phyloP scores from a whole-genome alignment of 2,113 vertebrate species.

The Istiophorus platypterus region DNA sequence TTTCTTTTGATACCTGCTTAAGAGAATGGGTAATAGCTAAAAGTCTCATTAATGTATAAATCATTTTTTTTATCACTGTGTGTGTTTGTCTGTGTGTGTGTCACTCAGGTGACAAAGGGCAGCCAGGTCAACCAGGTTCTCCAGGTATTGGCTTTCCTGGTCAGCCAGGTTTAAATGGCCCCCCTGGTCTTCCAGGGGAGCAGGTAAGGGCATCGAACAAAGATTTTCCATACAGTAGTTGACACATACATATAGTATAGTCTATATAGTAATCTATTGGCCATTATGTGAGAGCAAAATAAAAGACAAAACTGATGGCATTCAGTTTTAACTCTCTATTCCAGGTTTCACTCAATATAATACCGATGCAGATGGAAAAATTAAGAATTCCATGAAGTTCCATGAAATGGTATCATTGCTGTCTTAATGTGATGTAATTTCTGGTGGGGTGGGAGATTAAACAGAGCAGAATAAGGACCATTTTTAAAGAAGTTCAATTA shows the following conservation, averaged over 20 bases:
- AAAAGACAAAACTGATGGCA: neutral
- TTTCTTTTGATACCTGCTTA: neutral
- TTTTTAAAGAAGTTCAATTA: too few species aligned
- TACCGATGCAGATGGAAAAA: too few species aligned
- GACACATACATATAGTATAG: neutral
- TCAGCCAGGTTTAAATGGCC: conserved; percentile 63
- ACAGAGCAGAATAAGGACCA: too few species aligned
- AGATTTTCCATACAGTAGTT: neutral
- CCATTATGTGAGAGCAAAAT: neutral
- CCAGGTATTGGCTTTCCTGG: conserved; percentile 58
- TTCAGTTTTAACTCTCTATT: neutral
- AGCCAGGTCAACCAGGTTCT: conserved; percentile 54
- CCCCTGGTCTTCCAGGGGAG: conserved; percentile 65
- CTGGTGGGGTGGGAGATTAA: too few species aligned
- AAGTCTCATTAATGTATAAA: too few species aligned
- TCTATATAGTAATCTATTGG: neutral
- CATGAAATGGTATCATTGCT: too few species aligned
- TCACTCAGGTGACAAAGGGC: conserved; percentile 74
- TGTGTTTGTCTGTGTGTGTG: neutral
- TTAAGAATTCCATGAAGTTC: too few species aligned
- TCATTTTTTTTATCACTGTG: too few species aligned
- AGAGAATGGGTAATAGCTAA: neutral
- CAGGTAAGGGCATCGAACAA: conserved; percentile 67
- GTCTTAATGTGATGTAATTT: too few species aligned
- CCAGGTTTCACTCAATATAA: neutral